Percentiles rank a stretch among this genome's conserved stretches.
These are phyloP conservation scores for Epicampocera succincta DNA, from an alignment of 2,888 invertebrate species.

Conservation along the genomic window DNA sequence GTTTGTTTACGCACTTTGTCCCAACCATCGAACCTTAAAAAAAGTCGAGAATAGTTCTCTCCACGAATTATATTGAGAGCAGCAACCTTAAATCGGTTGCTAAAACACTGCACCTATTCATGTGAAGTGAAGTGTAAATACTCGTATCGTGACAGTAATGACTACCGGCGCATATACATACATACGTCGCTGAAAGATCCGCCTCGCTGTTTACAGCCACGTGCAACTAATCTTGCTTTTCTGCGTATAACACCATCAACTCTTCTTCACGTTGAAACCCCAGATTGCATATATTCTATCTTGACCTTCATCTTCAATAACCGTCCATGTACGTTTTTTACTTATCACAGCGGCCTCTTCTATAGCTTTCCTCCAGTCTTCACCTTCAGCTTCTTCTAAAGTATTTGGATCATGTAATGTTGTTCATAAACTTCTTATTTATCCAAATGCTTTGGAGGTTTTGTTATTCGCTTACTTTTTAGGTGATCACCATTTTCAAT, in stretches of 20 bases:
- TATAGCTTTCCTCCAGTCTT: conserved; percentile 15
- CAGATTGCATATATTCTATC: conserved; percentile 26
- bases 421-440: conserved; percentile 21
- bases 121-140: too few species aligned
- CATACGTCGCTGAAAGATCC: conserved; percentile 5
- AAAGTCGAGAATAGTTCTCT: too few species aligned
- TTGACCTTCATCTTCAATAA: conserved; percentile 20
- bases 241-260: conserved; percentile 21
- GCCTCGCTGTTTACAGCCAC: conserved; percentile 20
- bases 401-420: conserved; percentile 15
- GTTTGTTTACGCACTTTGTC: too few species aligned
- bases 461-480: too few species aligned
- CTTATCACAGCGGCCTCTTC: not conserved
- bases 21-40: too few species aligned
- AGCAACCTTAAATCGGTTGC: too few species aligned
- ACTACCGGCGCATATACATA: conserved; percentile 35
- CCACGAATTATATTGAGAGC: too few species aligned
- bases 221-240: conserved; percentile 47
- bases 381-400: conserved; percentile 36
- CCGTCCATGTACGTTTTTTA: conserved; percentile 16
- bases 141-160: conserved; percentile 8
- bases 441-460: too few species aligned
- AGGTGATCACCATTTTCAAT: too few species aligned
- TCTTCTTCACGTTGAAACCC: conserved; percentile 24
- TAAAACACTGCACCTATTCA: too few species aligned